These are phyloP conservation scores for Spheniscus mendiculus DNA, from an alignment of 2,113 vertebrate species.

Conservation along the genomic window DNA sequence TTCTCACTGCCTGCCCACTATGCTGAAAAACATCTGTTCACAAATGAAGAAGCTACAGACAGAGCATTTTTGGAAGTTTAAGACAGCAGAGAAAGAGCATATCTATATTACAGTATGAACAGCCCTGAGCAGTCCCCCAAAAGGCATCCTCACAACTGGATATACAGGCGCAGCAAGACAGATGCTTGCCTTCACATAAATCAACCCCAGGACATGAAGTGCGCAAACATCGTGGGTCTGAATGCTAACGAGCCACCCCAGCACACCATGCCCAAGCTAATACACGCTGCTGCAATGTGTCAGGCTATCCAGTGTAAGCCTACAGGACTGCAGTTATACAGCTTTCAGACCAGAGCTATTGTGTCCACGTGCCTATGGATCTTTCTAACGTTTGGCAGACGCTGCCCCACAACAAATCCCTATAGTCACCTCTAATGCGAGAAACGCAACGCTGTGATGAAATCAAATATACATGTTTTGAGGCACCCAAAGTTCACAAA, in stretches of 20 bases:
- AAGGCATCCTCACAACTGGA: not conserved
- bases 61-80: not conserved
- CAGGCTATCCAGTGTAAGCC: not conserved
- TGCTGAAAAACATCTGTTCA: constrained; percentile 36
- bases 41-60: not conserved
- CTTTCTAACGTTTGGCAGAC: not conserved
- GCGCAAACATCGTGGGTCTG: not conserved
- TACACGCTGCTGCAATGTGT: not conserved
- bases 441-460: not conserved
- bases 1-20: not conserved
- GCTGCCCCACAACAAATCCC: not conserved
- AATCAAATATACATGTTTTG: not conserved
- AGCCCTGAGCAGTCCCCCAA: not conserved
- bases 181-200: not conserved
- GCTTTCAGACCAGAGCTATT: not conserved
- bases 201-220: not conserved
- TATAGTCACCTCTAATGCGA: rapidly evolving
- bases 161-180: not conserved
- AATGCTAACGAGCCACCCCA: not conserved
- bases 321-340: not conserved
- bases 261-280: not conserved
- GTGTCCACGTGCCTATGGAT: rapidly evolving
- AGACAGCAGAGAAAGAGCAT: not conserved
- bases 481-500: not conserved
- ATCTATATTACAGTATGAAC: not conserved